phyloP scores from a whole-genome alignment of 2,888 invertebrate species.

The Caenorhabditis sp. region DNA sequence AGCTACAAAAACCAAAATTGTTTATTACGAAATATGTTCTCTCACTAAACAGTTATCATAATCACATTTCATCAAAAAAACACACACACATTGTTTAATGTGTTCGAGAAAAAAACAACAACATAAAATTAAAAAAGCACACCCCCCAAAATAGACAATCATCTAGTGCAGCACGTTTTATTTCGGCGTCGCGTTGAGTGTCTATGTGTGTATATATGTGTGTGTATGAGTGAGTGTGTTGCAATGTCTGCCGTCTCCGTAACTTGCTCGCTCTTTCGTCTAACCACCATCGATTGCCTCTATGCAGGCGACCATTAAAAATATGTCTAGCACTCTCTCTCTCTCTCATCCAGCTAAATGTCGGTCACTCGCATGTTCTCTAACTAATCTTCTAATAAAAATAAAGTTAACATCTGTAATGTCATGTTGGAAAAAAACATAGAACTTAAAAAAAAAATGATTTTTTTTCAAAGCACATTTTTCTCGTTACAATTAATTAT shows the following conservation, averaged over 20 bases:
- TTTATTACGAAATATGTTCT: no score
- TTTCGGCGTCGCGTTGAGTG: conserved; percentile 16
- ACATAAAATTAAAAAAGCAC: conserved; percentile 5
- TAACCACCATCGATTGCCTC: conserved; percentile 2
- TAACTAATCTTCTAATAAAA: no score
- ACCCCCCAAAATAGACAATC: conserved; percentile 2
- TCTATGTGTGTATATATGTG: conserved; percentile 4
- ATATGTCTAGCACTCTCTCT: conserved; percentile 13
- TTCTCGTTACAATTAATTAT: no score
- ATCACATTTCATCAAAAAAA: no score
- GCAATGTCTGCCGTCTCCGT: neutral
- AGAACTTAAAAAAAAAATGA: no score
- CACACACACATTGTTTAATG: neutral
- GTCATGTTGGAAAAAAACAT: no score
- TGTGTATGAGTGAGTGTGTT: neutral
- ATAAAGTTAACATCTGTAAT: no score
- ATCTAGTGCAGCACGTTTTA: conserved; percentile 10
- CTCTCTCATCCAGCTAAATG: conserved; percentile 6
- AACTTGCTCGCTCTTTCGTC: neutral
- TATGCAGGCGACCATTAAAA: neutral
- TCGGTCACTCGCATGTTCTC: neutral
- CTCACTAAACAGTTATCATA: no score
- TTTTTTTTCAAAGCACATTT: no score
- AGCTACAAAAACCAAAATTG: neutral
- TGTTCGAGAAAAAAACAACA: conserved; percentile 1